Conservation (phyloP, 1,140 invertebrate genomes). For the Muscidifurax raptorellus region DNA sequence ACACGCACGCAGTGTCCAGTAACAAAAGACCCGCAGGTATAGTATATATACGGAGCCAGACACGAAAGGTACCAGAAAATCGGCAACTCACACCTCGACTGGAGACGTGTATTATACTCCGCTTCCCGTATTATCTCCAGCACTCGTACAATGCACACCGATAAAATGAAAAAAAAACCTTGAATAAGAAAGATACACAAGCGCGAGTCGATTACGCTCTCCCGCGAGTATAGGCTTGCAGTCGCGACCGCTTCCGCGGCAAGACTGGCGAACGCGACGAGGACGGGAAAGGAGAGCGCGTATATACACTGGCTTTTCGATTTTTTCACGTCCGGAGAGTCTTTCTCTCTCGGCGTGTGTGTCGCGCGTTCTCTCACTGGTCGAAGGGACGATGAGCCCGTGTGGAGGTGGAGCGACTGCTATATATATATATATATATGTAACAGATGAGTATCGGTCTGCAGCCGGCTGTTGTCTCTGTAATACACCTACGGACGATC, state of each 20-base stretch:
- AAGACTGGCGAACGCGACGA: constrained; percentile 13
- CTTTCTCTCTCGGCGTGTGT: neutral
- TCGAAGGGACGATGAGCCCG: neutral
- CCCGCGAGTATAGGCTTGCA: constrained; percentile 11
- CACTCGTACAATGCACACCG: no score
- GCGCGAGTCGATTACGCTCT: neutral
- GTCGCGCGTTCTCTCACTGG: neutral
- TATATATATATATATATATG: neutral
- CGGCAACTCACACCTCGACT: no score
- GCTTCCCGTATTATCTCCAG: no score
- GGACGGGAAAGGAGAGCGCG: constrained; percentile 29
- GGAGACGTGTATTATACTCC: no score
- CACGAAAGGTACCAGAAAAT: no score
- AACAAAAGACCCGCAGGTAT: no score
- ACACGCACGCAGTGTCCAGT: no score
- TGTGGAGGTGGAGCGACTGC: neutral
- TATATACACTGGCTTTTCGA: neutral
- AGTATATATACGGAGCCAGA: no score
- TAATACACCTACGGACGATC: neutral
- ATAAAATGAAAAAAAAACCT: neutral
- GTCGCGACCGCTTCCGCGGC: constrained; percentile 36
- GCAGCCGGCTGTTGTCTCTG: neutral
- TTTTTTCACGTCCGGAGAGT: neutral
- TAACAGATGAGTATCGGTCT: neutral
- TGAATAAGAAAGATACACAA: neutral